Evolutionary conservation across 2,113 vertebrate genomes (phyloP).

Genomic region (Ibidorhyncha struthersii): DNA sequence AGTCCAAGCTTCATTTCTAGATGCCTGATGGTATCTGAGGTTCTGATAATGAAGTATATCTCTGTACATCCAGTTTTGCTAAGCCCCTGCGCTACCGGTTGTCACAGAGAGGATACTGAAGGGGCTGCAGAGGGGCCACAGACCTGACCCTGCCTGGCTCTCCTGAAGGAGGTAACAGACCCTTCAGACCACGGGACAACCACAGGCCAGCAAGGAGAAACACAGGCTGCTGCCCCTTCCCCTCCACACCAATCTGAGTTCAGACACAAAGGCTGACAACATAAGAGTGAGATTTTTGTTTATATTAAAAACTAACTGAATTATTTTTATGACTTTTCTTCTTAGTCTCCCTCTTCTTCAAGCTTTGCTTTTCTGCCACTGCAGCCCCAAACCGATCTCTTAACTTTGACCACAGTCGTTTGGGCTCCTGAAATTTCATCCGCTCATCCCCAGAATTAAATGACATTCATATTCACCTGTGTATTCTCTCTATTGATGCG

Average conservation of each 20-base stretch:
- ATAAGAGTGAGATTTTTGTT: background rate
- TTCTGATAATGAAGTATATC: background rate
- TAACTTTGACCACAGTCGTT: background rate
- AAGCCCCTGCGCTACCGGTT: background rate
- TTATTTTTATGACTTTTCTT: background rate
- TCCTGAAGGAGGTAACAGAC: background rate
- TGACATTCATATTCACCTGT: background rate
- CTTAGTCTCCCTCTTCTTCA: background rate
- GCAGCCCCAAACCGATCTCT: background rate
- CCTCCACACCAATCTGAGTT: background rate
- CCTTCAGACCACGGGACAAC: background rate
- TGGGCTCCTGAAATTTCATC: background rate
- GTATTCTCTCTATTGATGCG: fast-evolving
- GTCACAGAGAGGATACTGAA: background rate
- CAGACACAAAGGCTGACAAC: background rate
- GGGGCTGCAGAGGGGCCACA: background rate
- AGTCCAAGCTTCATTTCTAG: background rate
- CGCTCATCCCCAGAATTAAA: background rate
- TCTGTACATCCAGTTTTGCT: background rate
- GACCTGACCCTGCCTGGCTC: background rate
- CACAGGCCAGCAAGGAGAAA: background rate
- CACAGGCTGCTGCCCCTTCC: background rate
- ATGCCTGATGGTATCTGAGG: background rate
- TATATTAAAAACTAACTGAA: background rate
- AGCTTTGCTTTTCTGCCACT: background rate